phyloP scores from a whole-genome alignment of 1,140 invertebrate species.

The Dolichoris vasculosae region DNA sequence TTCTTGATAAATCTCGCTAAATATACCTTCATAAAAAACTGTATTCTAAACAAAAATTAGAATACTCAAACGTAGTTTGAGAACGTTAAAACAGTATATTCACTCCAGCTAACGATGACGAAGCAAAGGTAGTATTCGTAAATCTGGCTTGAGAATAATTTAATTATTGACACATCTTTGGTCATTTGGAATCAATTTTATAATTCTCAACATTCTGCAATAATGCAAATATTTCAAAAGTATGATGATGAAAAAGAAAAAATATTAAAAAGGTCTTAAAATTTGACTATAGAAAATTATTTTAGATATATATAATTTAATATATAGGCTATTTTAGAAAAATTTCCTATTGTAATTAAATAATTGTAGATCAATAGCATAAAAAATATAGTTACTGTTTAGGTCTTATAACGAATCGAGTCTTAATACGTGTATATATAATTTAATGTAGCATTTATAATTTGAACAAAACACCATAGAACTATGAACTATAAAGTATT shows the following conservation, averaged over 20 bases:
- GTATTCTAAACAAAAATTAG: not conserved
- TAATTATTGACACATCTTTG: not conserved
- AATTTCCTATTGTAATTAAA: constrained; percentile 1
- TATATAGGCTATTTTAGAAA: not conserved
- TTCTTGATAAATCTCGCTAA: not conserved
- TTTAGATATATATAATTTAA: too few relatives aligned
- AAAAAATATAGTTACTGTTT: not conserved
- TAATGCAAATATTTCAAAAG: not conserved
- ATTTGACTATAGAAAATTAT: too few relatives aligned
- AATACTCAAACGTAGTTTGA: not conserved
- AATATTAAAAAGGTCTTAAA: not conserved
- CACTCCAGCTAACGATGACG: not conserved
- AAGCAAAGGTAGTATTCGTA: not conserved
- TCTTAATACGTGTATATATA: not conserved
- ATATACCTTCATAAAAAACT: not conserved
- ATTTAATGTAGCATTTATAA: not conserved
- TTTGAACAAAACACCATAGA: not conserved
- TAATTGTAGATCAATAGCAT: not conserved
- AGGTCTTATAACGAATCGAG: not conserved
- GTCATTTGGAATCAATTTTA: not conserved
- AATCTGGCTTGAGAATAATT: not conserved
- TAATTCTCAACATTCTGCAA: not conserved
- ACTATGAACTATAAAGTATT: not conserved
- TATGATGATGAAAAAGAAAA: not conserved
- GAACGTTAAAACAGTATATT: not conserved